These are phyloP conservation scores for Ameiurus melas DNA, from an alignment of 2,113 vertebrate species.

Conservation along the genomic window DNA sequence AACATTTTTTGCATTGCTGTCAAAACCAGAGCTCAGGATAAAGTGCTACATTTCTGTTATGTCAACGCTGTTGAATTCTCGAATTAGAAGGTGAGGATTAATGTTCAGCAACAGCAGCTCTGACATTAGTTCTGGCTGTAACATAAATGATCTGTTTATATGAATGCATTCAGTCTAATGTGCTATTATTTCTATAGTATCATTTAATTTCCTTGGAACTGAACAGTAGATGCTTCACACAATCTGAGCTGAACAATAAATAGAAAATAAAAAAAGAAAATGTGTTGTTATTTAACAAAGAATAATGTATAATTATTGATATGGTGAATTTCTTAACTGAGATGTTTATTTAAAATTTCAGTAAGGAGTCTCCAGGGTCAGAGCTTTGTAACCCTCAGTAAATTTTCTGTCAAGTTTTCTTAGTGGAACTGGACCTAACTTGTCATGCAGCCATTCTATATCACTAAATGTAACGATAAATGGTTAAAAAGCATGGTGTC, in stretches of 20 bases:
- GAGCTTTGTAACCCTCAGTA: background rate
- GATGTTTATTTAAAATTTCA: background rate
- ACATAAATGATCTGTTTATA: background rate
- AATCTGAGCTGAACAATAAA: background rate
- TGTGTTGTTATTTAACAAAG: background rate
- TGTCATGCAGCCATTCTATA: background rate
- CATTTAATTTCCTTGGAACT: background rate
- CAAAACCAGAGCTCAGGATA: background rate
- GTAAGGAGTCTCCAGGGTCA: background rate
- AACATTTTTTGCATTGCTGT: background rate
- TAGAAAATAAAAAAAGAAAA: background rate
- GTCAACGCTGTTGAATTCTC: constrained; percentile 42
- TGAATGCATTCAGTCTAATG: background rate
- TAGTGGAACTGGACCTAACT: background rate
- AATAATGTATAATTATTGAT: background rate
- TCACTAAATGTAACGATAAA: background rate
- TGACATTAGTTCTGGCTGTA: background rate
- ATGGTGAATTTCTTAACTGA: background rate
- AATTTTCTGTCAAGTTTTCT: background rate
- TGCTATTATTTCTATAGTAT: background rate
- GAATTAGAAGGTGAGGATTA: background rate
- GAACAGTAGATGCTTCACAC: background rate
- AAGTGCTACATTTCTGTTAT: background rate
- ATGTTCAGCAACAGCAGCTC: background rate
- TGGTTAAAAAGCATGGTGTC: background rate